phyloP scores from a whole-genome alignment of 2,113 vertebrate genomes.

The Heterocephalus glaber region DNA sequence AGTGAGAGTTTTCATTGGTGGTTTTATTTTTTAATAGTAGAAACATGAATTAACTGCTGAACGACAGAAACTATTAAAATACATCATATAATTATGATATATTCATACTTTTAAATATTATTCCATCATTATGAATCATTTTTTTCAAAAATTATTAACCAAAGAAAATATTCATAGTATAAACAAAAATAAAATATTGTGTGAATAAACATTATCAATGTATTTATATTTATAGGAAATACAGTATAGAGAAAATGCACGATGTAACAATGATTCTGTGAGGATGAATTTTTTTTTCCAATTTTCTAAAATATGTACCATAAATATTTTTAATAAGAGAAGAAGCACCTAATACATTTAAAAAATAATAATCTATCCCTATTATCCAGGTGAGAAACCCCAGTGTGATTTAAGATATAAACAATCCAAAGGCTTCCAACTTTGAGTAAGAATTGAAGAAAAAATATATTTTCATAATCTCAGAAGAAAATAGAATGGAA shows the following conservation, averaged over 20 bases:
- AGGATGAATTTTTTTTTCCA: background rate
- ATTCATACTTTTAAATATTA: background rate
- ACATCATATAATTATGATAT: background rate
- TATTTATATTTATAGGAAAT: background rate
- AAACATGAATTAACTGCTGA: background rate
- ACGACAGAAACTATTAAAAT: background rate
- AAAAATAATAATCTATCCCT: background rate
- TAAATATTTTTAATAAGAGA: conserved; percentile 26
- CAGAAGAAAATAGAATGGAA: background rate
- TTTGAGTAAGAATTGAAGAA: background rate
- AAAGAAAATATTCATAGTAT: background rate
- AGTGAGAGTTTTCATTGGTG: background rate
- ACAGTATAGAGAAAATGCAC: background rate
- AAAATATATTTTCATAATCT: background rate
- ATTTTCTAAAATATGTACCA: background rate
- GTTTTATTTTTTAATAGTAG: background rate
- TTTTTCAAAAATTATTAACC: background rate
- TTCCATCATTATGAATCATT: background rate
- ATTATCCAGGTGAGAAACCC: background rate
- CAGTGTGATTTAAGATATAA: background rate
- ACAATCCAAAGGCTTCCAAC: background rate
- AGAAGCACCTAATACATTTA: background rate
- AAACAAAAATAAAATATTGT: background rate
- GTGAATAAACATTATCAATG: background rate
- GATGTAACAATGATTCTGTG: background rate